Evolutionary conservation across 2,797 vertebrate species (phyloP).

Genomic region (Lepus townsendii): DNA sequence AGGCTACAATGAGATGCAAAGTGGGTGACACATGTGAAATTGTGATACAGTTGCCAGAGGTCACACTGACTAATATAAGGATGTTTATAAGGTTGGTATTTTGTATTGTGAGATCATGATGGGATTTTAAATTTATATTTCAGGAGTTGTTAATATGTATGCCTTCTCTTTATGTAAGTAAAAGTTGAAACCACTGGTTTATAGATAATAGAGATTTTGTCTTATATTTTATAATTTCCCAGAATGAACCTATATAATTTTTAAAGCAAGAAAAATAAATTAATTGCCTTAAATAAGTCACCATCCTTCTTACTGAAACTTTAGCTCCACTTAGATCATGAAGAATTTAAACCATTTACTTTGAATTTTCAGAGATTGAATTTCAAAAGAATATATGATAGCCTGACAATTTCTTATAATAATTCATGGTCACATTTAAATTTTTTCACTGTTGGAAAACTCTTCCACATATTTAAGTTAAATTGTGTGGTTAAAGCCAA

Average conservation of each 20-base stretch:
- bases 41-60: neutral
- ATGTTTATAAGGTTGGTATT: neutral
- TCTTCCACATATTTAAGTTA: neutral
- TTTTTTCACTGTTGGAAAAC: constrained; percentile 13
- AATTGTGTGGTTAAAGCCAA: neutral
- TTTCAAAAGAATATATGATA: constrained; percentile 47
- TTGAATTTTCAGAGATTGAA: constrained; percentile 41
- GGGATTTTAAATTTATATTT: constrained; percentile 34
- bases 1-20: constrained; percentile 4
- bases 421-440: constrained; percentile 1
- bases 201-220: neutral
- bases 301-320: constrained; percentile 23
- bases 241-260: neutral
- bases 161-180: neutral
- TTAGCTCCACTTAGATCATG: constrained; percentile 9
- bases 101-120: neutral
- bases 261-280: constrained; percentile 32
- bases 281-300: constrained; percentile 29
- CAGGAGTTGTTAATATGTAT: neutral
- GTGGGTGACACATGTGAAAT: neutral
- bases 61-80: neutral
- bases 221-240: constrained; percentile 40
- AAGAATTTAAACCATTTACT: constrained; percentile 46
- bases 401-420: neutral
- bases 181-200: constrained; percentile 7